These are phyloP conservation scores for Cantharis rustica DNA, from an alignment of 2,888 invertebrate species.

Conservation along the genomic window DNA sequence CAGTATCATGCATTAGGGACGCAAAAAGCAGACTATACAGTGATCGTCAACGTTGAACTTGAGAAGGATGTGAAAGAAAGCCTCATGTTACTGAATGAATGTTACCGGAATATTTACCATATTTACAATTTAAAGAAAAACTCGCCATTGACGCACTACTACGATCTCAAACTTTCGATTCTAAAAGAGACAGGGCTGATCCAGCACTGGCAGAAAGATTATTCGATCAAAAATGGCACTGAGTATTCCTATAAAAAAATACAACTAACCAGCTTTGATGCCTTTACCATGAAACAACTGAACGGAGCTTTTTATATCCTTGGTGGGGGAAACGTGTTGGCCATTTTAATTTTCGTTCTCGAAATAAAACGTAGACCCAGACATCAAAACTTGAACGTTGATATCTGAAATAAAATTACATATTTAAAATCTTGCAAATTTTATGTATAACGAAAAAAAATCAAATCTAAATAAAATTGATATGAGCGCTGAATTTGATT, in stretches of 20 bases:
- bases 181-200: background rate
- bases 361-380: no score
- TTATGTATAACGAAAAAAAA: no score
- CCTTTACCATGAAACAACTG: background rate
- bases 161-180: background rate
- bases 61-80: background rate
- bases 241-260: background rate
- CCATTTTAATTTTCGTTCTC: no score
- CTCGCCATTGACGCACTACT: background rate
- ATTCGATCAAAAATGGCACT: background rate
- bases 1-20: background rate
- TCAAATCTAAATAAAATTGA: no score
- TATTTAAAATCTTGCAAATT: no score
- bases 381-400: no score
- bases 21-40: no score
- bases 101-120: background rate
- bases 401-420: no score
- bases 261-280: background rate
- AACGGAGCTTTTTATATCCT: background rate
- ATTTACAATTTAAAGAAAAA: background rate
- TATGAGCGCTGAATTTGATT: no score
- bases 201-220: background rate
- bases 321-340: background rate
- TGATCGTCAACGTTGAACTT: no score
- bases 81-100: background rate